phyloP scores from a whole-genome alignment of 2,113 vertebrate genomes.

The Cheilinus undulatus region DNA sequence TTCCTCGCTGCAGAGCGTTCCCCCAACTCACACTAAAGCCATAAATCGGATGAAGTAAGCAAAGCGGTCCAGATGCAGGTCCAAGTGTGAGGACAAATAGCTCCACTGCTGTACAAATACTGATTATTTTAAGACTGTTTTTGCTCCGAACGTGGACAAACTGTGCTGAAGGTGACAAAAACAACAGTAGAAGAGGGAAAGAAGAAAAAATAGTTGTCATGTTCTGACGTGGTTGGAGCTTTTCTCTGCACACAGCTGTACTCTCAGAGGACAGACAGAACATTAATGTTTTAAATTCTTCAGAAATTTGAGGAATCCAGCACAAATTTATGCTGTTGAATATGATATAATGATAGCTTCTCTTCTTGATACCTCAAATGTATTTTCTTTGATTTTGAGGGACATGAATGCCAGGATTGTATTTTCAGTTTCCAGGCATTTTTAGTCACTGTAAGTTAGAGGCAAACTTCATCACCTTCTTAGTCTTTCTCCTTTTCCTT shows the following conservation, averaged over 20 bases:
- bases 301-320: not conserved
- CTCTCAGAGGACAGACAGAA: not conserved
- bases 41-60: slow-evolving; percentile 43
- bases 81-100: slow-evolving; percentile 2
- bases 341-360: no score
- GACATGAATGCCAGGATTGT: no score
- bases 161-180: not conserved
- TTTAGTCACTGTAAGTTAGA: no score
- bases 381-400: no score
- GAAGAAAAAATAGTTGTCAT: no score
- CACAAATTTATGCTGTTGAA: no score
- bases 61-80: slow-evolving; percentile 9
- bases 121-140: slow-evolving; percentile 1
- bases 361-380: no score
- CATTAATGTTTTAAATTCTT: not conserved
- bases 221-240: not conserved
- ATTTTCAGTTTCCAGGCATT: no score
- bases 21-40: slow-evolving; percentile 30
- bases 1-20: slow-evolving; percentile 5
- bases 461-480: no score
- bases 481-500: no score
- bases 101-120: not conserved
- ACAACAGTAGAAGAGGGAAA: not conserved
- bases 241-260: slow-evolving; percentile 13
- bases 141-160: not conserved